phyloP scores from a whole-genome alignment of 2,113 vertebrate species.

The Chaetorhynchus papuensis region DNA sequence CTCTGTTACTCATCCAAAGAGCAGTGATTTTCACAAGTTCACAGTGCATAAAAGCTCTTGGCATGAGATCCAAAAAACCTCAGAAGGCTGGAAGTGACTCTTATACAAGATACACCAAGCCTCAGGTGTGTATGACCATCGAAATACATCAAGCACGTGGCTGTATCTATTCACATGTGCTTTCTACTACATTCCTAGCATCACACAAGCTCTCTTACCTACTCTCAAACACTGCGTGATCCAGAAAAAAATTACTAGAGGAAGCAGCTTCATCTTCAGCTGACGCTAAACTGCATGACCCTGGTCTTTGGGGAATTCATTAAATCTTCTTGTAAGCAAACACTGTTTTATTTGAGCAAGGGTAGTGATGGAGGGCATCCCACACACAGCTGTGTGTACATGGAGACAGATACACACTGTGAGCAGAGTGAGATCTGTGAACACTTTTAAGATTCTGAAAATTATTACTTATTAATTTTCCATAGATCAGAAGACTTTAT shows the following conservation, averaged over 20 bases:
- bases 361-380: neutral
- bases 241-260: neutral
- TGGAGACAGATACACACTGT: neutral
- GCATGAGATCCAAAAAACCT: neutral
- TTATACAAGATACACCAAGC: neutral
- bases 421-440: neutral
- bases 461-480: neutral
- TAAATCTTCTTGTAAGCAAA: neutral
- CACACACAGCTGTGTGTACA: neutral
- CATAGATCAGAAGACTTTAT: neutral
- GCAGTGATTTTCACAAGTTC: neutral
- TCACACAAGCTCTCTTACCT: neutral
- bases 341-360: conserved; percentile 19
- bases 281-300: neutral
- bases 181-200: neutral
- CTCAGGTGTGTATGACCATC: neutral
- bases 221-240: neutral
- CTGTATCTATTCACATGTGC: neutral
- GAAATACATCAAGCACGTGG: neutral
- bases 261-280: neutral
- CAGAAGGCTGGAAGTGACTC: neutral
- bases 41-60: neutral
- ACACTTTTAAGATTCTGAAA: neutral
- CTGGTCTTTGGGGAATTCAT: conserved; percentile 5
- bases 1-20: neutral